phyloP scores from a whole-genome alignment of 2,113 vertebrate species.

The Caloenas nicobarica region DNA sequence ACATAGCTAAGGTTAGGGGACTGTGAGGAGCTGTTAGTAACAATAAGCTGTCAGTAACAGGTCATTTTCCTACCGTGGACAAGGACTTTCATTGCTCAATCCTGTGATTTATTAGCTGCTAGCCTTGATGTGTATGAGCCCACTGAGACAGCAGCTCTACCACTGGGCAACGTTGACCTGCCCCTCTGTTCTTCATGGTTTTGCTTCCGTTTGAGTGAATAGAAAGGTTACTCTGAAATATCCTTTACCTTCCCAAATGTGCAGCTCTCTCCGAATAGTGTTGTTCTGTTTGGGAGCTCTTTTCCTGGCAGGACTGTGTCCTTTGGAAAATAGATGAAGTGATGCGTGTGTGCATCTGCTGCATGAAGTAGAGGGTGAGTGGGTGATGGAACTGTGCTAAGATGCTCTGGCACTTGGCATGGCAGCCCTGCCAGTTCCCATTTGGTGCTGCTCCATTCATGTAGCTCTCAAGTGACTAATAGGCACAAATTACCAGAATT shows the following conservation, averaged over 20 bases:
- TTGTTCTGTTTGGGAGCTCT: neutral
- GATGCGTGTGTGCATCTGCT: neutral
- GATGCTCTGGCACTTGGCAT: neutral
- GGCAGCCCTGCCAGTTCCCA: neutral
- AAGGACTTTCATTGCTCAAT: neutral
- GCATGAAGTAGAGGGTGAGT: neutral
- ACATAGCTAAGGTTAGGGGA: neutral
- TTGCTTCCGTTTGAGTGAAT: neutral
- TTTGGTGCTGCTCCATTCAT: neutral
- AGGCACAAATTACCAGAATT: neutral
- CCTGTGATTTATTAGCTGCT: neutral
- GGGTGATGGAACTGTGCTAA: neutral
- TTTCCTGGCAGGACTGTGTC: neutral
- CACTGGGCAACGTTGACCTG: neutral
- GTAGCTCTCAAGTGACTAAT: neutral
- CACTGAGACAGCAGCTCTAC: neutral
- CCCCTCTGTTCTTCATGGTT: neutral
- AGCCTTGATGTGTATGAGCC: neutral
- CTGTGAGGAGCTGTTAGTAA: neutral
- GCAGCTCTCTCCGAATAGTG: neutral
- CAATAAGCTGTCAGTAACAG: neutral
- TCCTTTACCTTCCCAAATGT: neutral
- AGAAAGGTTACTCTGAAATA: neutral
- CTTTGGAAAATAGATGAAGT: neutral
- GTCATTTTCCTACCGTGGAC: neutral